Conservation (phyloP, 1,140 invertebrate genomes). For the Drosophila oshimai region DNA sequence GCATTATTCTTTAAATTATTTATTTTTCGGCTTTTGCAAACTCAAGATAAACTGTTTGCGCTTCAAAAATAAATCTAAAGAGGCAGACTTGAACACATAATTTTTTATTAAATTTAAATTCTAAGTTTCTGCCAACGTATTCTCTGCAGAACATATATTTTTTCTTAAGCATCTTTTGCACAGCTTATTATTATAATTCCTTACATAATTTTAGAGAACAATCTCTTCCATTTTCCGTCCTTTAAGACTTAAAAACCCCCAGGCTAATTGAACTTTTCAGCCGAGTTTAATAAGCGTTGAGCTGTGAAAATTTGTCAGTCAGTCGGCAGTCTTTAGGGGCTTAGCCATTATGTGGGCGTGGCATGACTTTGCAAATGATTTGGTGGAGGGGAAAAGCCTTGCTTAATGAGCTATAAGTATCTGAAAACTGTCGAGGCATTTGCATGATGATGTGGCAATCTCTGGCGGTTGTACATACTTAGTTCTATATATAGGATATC, state of each 20-base stretch:
- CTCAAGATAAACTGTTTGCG: no score
- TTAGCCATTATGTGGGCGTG: slow-evolving; percentile 58
- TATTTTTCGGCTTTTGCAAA: no score
- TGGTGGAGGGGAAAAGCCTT: no score
- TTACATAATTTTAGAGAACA: no score
- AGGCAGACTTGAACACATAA: no score
- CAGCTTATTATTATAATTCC: no score
- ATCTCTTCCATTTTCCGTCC: background rate
- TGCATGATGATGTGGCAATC: slow-evolving; percentile 37
- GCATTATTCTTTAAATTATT: no score
- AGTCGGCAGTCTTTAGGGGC: slow-evolving; percentile 1
- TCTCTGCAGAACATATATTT: no score
- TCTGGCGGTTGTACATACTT: slow-evolving; percentile 23
- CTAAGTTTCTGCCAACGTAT: no score
- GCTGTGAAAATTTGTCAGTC: slow-evolving; percentile 61
- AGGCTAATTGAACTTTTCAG: slow-evolving; percentile 48
- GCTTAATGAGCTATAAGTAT: slow-evolving; percentile 79
- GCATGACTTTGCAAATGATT: slow-evolving; percentile 47
- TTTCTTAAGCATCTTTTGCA: no score
- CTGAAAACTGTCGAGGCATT: slow-evolving; percentile 51
- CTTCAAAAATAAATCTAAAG: no score
- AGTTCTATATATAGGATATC: slow-evolving; percentile 20
- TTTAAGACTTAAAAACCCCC: background rate
- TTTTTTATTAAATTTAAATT: no score
- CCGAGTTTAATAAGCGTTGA: slow-evolving; percentile 57